Base-by-base conservation (phyloP, 2,113 vertebrate species). In the Callocephalon fimbriatum region DNA sequence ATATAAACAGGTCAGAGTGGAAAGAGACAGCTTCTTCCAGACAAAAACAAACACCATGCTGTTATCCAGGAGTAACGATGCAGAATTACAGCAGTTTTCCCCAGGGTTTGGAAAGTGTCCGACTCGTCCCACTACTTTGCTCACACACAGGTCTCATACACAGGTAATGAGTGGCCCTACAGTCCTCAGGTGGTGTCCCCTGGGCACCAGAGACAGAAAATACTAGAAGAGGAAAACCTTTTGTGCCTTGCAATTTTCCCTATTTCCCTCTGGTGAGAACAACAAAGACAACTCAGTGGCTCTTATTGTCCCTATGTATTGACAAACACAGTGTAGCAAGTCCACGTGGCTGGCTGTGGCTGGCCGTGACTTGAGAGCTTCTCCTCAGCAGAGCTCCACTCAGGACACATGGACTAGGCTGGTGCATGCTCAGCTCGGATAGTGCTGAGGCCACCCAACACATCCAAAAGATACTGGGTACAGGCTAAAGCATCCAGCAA, bases 301-400 rank as follows among this genome's bases (percentile, higher is more conserved):
- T 74, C 29, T 32, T 48, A 4, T 37, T 25, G 48, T 48, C 37
- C 56, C 58, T 26, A 18, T 21, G 48, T 53, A 3, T 0, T 61
- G 71, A 29, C 59, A 44, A 62, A 62, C 15, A 14, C 45, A 31
- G 6, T 8, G 53, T 15, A 53, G 40, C 50, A 17, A 20, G 13
- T 8, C 8, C 13, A 3, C 0, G 0, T 12, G 21, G 12, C 73
- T 74, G 67, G 53, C 42, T 0, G 1, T 11, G 18, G 19, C 67
- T 63, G 73, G 67, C 37, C 0, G 0, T 56, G 15, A 12, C 31
- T 48, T 48, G 14, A 62, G 50, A 95, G 56, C 27, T 90, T 61
- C 72, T 88, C 20, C 59, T 25, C 80, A 54, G 65, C 76, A 86
- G 37, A 67, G 53, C n/a, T 90, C 21, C 25, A 2, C 13, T 44